phyloP scores from a whole-genome alignment of 2,113 vertebrate species.

The Lepisosteus osseus region DNA sequence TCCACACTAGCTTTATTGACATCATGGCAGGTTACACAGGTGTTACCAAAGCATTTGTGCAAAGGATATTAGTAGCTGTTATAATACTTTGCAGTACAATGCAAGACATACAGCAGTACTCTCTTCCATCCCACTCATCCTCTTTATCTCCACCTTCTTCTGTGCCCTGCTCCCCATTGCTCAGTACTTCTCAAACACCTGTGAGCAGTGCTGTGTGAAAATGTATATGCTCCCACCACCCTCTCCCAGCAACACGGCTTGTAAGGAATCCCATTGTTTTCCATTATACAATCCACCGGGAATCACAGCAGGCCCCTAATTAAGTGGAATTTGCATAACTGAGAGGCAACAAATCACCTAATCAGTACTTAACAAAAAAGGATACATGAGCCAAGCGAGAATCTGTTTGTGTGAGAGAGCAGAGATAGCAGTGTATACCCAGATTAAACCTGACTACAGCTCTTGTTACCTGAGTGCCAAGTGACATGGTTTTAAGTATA shows the following conservation, averaged over 20 bases:
- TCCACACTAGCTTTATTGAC: too few species aligned
- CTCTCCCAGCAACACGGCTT: too few species aligned
- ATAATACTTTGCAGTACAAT: too few species aligned
- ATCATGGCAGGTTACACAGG: too few species aligned
- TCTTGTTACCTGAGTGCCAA: not conserved
- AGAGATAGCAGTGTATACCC: not conserved
- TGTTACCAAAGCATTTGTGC: too few species aligned
- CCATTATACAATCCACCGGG: not conserved
- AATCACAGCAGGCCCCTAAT: conserved; percentile 45
- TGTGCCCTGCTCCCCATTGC: not conserved
- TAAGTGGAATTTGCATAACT: conserved; percentile 58
- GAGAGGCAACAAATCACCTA: conserved; percentile 61
- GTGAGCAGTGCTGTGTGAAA: not conserved
- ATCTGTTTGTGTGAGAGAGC: not conserved
- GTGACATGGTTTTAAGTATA: not conserved
- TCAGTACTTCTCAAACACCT: conserved; percentile 5
- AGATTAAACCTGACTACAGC: conserved; percentile 4
- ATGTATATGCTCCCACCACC: not conserved
- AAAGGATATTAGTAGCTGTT: too few species aligned
- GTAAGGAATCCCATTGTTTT: conserved; percentile 8
- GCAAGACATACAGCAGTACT: too few species aligned
- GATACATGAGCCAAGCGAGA: conserved; percentile 17
- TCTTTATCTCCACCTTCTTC: not conserved
- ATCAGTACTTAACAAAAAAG: conserved; percentile 30
- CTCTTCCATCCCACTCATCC: not conserved